These are phyloP conservation scores for Drosophila suboccidentalis DNA, from an alignment of 2,888 invertebrate species.

Conservation along the genomic window DNA sequence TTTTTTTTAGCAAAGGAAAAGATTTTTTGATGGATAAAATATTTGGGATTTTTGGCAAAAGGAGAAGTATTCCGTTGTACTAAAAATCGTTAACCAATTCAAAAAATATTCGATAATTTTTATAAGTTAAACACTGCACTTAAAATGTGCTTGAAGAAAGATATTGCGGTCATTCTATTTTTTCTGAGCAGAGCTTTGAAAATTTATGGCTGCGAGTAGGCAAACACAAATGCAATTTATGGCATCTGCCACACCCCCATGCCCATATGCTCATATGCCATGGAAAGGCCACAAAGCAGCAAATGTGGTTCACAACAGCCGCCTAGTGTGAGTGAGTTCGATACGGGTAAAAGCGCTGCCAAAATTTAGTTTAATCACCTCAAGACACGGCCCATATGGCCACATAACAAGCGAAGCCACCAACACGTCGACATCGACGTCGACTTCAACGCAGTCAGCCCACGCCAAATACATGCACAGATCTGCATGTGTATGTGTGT, in stretches of 20 bases:
- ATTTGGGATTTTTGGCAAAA: too few relatives aligned
- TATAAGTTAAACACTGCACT: background rate
- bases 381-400: slow-evolving; percentile 60
- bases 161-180: background rate
- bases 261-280: slow-evolving; percentile 2
- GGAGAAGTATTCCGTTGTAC: too few relatives aligned
- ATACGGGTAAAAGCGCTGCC: slow-evolving; percentile 66
- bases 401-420: slow-evolving; percentile 54
- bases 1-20: too few relatives aligned
- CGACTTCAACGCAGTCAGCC: slow-evolving; percentile 39
- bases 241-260: slow-evolving; percentile 61
- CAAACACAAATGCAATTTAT: slow-evolving; percentile 54
- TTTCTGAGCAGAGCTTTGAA: slow-evolving; percentile 16
- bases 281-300: slow-evolving; percentile 14
- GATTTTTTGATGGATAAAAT: too few relatives aligned
- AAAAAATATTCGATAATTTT: background rate
- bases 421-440: slow-evolving; percentile 42
- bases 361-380: slow-evolving; percentile 80
- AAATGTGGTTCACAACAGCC: slow-evolving; percentile 52
- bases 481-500: slow-evolving; percentile 1
- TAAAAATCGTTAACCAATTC: too few relatives aligned
- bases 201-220: slow-evolving; percentile 11
- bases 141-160: background rate
- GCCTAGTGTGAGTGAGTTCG: slow-evolving; percentile 45
- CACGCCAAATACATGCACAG: slow-evolving; percentile 43